Conservation (phyloP, 1,140 invertebrate species). For the Meloidogyne chitwoodi region DNA sequence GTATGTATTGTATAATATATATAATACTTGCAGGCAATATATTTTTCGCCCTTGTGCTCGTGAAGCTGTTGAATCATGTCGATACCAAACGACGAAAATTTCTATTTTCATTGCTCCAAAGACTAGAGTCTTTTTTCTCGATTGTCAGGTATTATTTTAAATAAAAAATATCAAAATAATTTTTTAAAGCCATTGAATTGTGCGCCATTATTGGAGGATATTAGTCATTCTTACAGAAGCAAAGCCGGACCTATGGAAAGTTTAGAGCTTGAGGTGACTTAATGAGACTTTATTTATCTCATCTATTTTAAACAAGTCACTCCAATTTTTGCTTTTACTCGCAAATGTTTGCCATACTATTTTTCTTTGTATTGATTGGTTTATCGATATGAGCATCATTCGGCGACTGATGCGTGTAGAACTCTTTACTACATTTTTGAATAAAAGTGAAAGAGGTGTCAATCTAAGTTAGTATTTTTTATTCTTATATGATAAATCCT, state of each 20-base stretch:
- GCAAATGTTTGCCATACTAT: constrained; percentile 52
- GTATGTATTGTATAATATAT: too few species aligned
- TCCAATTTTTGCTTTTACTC: constrained; percentile 43
- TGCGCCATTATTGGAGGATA: constrained; percentile 33
- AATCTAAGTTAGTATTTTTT: constrained; percentile 28
- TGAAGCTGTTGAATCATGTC: constrained; percentile 48
- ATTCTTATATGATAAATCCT: background rate
- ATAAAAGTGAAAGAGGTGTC: constrained; percentile 13
- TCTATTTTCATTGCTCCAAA: constrained; percentile 45
- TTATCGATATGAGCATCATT: constrained; percentile 47
- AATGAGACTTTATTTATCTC: constrained; percentile 23
- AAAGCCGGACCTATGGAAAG: constrained; percentile 7
- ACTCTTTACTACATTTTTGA: constrained; percentile 29
- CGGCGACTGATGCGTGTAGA: constrained; percentile 31
- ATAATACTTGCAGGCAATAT: constrained; percentile 48
- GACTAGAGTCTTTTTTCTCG: constrained; percentile 43
- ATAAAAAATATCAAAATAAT: constrained; percentile 15
- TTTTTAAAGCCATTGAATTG: constrained; percentile 46
- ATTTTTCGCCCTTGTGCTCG: constrained; percentile 50
- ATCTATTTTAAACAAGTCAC: constrained; percentile 19
- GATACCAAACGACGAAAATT: constrained; percentile 48
- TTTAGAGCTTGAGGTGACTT: constrained; percentile 34
- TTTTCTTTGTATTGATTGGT: constrained; percentile 49
- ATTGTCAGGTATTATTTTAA: constrained; percentile 46
- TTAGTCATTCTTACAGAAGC: constrained; percentile 6